Evolutionary conservation across 23 tunicate genomes (phyloP), one percentile per base, ranked within the genome.

Genomic region (Aplidium turbinatum): DNA sequence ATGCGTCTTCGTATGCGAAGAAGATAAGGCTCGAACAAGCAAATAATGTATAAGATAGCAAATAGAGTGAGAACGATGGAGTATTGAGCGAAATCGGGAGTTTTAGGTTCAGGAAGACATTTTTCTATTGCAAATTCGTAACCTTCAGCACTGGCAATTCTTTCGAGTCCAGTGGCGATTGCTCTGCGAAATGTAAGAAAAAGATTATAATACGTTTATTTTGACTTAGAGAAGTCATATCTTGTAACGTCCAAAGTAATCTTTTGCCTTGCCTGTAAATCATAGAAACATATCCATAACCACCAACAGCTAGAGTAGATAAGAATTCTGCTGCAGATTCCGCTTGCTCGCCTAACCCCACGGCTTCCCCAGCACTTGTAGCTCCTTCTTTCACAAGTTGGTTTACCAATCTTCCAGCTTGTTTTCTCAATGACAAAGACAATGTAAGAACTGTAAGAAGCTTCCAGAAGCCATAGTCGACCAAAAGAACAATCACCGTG

Each of bases 41-140:
- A 81, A 21, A 89, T n/a, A 16, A 77, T 33, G 57, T 82, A 89
- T 40, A 79, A 50, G 20, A 55, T 1, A 20, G 50, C 63, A 45
- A 63, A 72, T 13, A 82, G 32, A 30, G 64, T 24, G 3, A 53
- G 33, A 3, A 89, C 63, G 32, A 82, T 40, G 35, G 40, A 23
- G 70, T 82, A 83, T 2, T 48, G 4, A 24, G 13, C 33, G 58
- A 60, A 82, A 38, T 89, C 84, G 3, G 96, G 96, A 1, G 51
- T 32, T 25, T 58, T 30, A 5, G 96, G 84, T 21, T 54, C 63
- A 0, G 96, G 96, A 26, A 89, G 63, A 53, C 96, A 89, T 63
- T 82, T 89, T 33, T 89, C 96, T 25, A 89, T 71, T 30, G 75
- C 23, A 68, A 89, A 75, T 0, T 71, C 75, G 76, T 76, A 89